Conservation (phyloP, 2,888 invertebrate genomes). For the Orthonychiurus folsomi region DNA sequence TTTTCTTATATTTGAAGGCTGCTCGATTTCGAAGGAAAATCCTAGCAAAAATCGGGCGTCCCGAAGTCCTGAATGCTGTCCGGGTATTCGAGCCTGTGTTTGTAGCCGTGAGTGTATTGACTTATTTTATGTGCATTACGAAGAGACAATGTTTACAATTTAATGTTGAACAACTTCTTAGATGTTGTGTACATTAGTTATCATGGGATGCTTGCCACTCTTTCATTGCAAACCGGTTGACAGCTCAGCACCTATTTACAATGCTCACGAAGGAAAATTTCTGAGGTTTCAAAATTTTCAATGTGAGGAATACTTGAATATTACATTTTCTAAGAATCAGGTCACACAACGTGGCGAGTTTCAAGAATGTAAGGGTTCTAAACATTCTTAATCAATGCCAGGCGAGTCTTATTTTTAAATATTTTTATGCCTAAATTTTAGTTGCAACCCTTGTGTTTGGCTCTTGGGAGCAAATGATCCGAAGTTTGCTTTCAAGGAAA, state of each 20-base stretch:
- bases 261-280: constrained; percentile 25
- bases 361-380: constrained; percentile 27
- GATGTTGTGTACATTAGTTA: constrained; percentile 25
- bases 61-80: constrained; percentile 41
- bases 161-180: constrained; percentile 10
- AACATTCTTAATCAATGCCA: not conserved
- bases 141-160: not conserved
- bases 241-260: constrained; percentile 18
- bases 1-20: constrained; percentile 45
- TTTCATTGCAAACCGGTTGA: constrained; percentile 22
- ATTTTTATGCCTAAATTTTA: constrained; percentile 13
- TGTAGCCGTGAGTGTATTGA: constrained; percentile 34
- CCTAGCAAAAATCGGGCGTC: constrained; percentile 41
- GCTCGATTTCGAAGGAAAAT: constrained; percentile 43
- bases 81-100: constrained; percentile 43
- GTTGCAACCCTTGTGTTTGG: constrained; percentile 36
- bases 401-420: not conserved
- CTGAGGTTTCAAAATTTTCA: constrained; percentile 27
- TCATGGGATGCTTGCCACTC: constrained; percentile 26
- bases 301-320: constrained; percentile 23
- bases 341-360: constrained; percentile 31
- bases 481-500: constrained; percentile 45
- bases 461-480: constrained; percentile 45
- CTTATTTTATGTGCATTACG: not conserved
- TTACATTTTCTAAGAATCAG: constrained; percentile 16